These are phyloP conservation scores for Drosophila pseudoananassae DNA, from an alignment of 1,140 invertebrate genomes.

Conservation along the genomic window DNA sequence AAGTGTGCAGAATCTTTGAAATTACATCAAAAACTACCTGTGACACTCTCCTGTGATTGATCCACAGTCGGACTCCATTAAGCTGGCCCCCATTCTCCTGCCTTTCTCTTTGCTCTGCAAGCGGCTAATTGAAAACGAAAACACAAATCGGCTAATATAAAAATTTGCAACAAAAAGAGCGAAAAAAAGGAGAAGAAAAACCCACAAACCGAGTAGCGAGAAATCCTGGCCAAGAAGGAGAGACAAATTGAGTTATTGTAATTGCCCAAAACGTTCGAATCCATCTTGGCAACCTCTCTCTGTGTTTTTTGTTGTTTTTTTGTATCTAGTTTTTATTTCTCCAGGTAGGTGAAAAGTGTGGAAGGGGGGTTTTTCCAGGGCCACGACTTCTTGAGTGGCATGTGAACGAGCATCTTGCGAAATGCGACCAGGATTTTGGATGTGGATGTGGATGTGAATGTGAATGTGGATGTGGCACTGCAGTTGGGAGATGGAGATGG, in stretches of 20 bases:
- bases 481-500: slow-evolving; percentile 45
- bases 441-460: slow-evolving; percentile 15
- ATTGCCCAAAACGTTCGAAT: slow-evolving; percentile 78
- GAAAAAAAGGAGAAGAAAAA: slow-evolving; percentile 17
- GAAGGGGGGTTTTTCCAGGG: slow-evolving; percentile 51
- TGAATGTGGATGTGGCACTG: slow-evolving; percentile 13
- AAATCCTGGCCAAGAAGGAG: background rate
- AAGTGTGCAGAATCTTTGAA: background rate
- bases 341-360: slow-evolving; percentile 1
- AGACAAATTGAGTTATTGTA: slow-evolving; percentile 77
- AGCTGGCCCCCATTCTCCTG: slow-evolving; percentile 54
- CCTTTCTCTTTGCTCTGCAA: slow-evolving; percentile 58
- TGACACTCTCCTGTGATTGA: slow-evolving; percentile 18
- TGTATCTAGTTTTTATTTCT: slow-evolving; percentile 1
- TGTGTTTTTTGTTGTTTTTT: background rate
- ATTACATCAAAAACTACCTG: background rate
- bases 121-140: slow-evolving; percentile 61
- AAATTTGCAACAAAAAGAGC: slow-evolving; percentile 13
- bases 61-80: slow-evolving; percentile 44
- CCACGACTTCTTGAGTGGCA: slow-evolving; percentile 80
- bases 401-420: slow-evolving; percentile 69
- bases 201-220: background rate
- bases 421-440: slow-evolving; percentile 32
- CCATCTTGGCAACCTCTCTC: slow-evolving; percentile 49
- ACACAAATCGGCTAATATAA: slow-evolving; percentile 32